These are phyloP conservation scores for Gymnosoma rotundatum DNA, from an alignment of 2,888 invertebrate genomes.

Conservation along the genomic window DNA sequence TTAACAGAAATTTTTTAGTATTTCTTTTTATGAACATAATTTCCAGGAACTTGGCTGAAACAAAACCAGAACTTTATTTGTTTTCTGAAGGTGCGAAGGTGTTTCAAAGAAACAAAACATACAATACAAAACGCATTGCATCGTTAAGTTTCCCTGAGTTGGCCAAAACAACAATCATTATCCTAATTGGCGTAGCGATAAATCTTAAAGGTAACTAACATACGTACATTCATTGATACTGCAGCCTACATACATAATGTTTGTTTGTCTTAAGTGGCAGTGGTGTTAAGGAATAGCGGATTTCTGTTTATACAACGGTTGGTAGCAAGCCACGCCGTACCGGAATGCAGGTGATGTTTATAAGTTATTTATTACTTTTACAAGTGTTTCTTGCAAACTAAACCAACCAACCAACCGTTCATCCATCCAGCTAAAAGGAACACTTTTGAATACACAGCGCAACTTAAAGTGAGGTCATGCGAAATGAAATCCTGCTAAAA, in stretches of 20 bases:
- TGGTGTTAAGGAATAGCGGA: slow-evolving; percentile 57
- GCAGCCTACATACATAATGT: slow-evolving; percentile 1
- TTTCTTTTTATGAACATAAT: slow-evolving; percentile 46
- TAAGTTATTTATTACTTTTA: slow-evolving; percentile 68
- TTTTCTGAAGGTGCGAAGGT: slow-evolving; percentile 63
- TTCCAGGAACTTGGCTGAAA: slow-evolving; percentile 69
- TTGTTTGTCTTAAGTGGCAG: slow-evolving; percentile 18
- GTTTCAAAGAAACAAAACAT: slow-evolving; percentile 35
- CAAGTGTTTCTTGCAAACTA: slow-evolving; percentile 57
- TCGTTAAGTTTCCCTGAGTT: slow-evolving; percentile 56
- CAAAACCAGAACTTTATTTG: slow-evolving; percentile 58
- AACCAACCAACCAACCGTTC: slow-evolving; percentile 26
- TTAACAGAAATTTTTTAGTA: slow-evolving; percentile 32
- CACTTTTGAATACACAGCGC: neutral
- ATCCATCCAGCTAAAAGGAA: slow-evolving; percentile 15
- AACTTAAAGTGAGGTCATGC: slow-evolving; percentile 55
- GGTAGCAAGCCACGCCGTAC: slow-evolving; percentile 34
- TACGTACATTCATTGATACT: neutral
- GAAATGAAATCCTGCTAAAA: slow-evolving; percentile 51
- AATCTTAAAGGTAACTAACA: slow-evolving; percentile 68
- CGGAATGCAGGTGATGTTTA: slow-evolving; percentile 70
- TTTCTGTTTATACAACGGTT: slow-evolving; percentile 25
- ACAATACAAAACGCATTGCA: slow-evolving; percentile 20
- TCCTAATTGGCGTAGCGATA: slow-evolving; percentile 74
- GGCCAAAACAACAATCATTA: slow-evolving; percentile 71